These are phyloP conservation scores for Acleris cristana DNA, from an alignment of 2,888 invertebrate genomes.

Conservation along the genomic window DNA sequence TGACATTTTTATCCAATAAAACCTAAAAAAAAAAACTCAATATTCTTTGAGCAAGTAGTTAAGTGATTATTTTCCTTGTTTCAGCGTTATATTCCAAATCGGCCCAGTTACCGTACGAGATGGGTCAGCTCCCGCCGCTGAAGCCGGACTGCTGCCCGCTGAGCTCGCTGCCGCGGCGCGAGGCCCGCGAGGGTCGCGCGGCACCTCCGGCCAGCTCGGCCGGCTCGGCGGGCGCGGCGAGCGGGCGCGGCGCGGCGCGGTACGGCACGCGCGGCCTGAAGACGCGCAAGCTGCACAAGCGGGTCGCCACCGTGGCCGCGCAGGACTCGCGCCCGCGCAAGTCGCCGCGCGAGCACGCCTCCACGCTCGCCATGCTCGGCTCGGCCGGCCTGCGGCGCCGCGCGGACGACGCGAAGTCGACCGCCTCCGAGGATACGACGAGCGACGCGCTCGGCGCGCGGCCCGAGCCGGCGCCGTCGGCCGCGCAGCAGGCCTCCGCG, in stretches of 20 bases:
- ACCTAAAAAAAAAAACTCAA: no score
- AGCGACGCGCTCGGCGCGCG: constrained; percentile 66
- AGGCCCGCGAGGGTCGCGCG: constrained; percentile 3
- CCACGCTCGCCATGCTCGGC: constrained; percentile 92
- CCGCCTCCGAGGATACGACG: constrained; percentile 74
- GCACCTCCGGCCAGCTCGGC: no score
- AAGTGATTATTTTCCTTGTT: constrained; percentile 46
- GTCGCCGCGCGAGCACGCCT: constrained; percentile 94
- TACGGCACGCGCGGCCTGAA: constrained; percentile 76
- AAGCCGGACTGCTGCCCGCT: constrained; percentile 82
- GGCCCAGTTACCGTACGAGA: constrained; percentile 90
- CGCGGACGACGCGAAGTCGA: constrained; percentile 75
- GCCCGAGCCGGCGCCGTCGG: constrained; percentile 59
- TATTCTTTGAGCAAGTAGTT: neutral
- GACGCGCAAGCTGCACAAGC: constrained; percentile 64
- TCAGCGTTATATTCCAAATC: constrained; percentile 84
- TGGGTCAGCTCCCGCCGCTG: constrained; percentile 85
- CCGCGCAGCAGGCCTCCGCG: constrained; percentile 67
- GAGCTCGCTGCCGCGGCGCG: constrained; percentile 64
- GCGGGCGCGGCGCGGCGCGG: constrained; percentile 13
- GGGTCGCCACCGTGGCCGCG: constrained; percentile 62
- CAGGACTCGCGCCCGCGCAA: constrained; percentile 88
- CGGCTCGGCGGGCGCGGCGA: neutral
- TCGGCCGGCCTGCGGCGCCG: constrained; percentile 84
- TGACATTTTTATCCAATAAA: no score